phyloP scores from a whole-genome alignment of 2,888 invertebrate species.

The Yponomeuta plumbellus region DNA sequence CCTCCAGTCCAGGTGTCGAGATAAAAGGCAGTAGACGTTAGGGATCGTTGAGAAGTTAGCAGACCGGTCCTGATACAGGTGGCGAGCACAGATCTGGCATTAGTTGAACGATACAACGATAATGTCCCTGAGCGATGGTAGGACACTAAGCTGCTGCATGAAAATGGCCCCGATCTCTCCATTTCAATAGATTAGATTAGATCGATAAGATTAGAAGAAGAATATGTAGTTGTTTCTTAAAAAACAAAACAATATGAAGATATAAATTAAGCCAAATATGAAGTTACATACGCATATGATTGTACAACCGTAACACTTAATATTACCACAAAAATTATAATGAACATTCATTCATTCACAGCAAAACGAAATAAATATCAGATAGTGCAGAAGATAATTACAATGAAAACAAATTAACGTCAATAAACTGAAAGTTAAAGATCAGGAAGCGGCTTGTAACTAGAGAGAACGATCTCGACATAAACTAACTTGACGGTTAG shows the following conservation, averaged over 20 bases:
- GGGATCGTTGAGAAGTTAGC: constrained; percentile 41
- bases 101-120: constrained; percentile 3
- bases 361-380: background rate
- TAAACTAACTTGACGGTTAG: background rate
- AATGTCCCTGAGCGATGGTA: constrained; percentile 45
- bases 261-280: no score
- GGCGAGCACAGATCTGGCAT: constrained; percentile 33
- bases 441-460: constrained; percentile 1
- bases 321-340: no score
- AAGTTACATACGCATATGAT: background rate
- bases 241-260: no score
- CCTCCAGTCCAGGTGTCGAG: background rate
- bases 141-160: background rate
- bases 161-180: background rate
- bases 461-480: constrained; percentile 6
- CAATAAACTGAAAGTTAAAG: background rate
- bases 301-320: background rate
- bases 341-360: no score
- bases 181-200: no score
- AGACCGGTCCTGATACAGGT: constrained; percentile 56
- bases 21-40: constrained; percentile 8
- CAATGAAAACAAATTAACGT: constrained; percentile 5
- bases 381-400: background rate
- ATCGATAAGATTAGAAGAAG: no score
- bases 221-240: no score